Base-by-base conservation (phyloP, 2,797 vertebrate species). In the Acanthurus lineatus region DNA sequence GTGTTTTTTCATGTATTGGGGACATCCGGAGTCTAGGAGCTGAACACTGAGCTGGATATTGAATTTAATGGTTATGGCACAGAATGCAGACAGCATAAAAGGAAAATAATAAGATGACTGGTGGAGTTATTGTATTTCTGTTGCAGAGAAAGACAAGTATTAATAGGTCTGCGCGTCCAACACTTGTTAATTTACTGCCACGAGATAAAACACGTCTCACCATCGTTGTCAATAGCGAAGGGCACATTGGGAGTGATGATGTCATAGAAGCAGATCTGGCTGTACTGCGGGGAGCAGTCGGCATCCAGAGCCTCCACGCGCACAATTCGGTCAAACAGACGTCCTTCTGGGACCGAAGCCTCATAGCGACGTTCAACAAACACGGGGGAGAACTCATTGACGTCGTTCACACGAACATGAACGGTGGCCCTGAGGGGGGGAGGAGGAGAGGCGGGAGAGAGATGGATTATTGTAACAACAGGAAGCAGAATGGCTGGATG, bases 191-290 rank as follows among this genome's bases (percentile, higher is more conserved):
- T 69, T 83, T 52, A 48, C 20, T 72, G 32, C 54, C 22, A 10
- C 32, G 35, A 69, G 42, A 72, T 69, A 48, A 71, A 77, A 35
- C 58, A 44, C 19, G 22, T 79, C 95, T 95, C 91, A 99, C 98
- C 98, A 0, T 99, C 98, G 0, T 99, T 99, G 94, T 99, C 98
- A 5, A 99, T 98, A 78, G 98, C 96, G 68, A 99, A 99, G 86
- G 98, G 98, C 68, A 98, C 96, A 5, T 98, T 98, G 53, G 97
- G 97, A 0, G 98, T 99, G 81, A 99, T 96, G 93, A 99, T 99
- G 95, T 99, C 97, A 2, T 99, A 99, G 95, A 99, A 99, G 95
- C 98, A 99, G 83, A 99, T 99, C 94, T 99, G 98, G 94, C 98
- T 99, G 93, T 99, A 99, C 92, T 99, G 98, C 0, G 98, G 98